phyloP scores from a whole-genome alignment of 2,888 invertebrate species.

The Drosophila subsilvestris region DNA sequence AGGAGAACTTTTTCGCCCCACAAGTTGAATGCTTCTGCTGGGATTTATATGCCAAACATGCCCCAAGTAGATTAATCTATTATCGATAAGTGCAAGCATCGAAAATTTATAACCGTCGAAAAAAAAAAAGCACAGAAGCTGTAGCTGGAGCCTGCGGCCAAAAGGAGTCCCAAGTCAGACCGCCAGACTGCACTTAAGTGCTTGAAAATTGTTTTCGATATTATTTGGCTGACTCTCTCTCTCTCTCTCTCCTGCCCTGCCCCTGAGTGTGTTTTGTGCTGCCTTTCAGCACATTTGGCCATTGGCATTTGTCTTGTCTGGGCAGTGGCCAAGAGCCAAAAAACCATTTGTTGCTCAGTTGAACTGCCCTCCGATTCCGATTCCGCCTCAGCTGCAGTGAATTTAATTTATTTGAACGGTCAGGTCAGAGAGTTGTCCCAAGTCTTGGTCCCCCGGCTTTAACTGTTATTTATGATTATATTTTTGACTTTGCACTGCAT shows the following conservation, averaged over 20 bases:
- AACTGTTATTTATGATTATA: conserved; percentile 79
- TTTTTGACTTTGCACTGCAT: conserved; percentile 78
- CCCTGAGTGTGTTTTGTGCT: conserved; percentile 44
- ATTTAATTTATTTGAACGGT: conserved; percentile 76
- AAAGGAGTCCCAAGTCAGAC: conserved; percentile 50
- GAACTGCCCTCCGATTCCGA: conserved; percentile 1
- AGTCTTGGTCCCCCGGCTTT: conserved; percentile 46
- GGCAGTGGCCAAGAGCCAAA: conserved; percentile 67
- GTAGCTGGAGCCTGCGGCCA: conserved; percentile 56
- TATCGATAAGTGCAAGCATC: conserved; percentile 80
- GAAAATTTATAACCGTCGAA: conserved; percentile 77
- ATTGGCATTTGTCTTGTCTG: conserved; percentile 78
- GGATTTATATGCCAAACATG: conserved; percentile 70
- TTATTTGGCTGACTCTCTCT: conserved; percentile 68
- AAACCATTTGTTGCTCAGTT: conserved; percentile 81
- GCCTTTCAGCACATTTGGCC: conserved; percentile 78
- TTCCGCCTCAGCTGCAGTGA: conserved; percentile 68
- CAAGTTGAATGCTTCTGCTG: conserved; percentile 35
- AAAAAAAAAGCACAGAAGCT: conserved; percentile 42
- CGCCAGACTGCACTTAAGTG: conserved; percentile 80
- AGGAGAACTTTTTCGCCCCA: conserved; percentile 8
- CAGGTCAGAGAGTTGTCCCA: conserved; percentile 47
- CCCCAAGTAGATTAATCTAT: conserved; percentile 81
- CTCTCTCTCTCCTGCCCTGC: conserved; percentile 7
- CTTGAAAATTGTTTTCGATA: conserved; percentile 81